Evolutionary conservation across 2,113 vertebrate genomes (phyloP), one percentile per base, ranked within the genome.

Genomic region (Coturnix japonica): DNA sequence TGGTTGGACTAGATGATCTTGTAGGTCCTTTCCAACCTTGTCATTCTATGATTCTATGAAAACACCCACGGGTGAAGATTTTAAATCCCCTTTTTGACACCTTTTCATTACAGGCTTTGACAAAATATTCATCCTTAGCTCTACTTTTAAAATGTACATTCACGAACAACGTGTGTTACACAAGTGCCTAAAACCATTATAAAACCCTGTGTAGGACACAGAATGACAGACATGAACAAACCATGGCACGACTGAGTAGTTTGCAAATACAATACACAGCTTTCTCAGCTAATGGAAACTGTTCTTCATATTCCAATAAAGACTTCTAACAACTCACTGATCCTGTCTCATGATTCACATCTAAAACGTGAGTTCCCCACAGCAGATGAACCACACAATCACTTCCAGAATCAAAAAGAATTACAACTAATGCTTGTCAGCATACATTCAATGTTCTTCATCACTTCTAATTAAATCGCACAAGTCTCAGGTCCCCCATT

Each of bases 321-420:
- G 69, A 71, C 13, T 83, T 53, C 65, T 25, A 85, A 51, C 19
- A 85, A 33, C 53, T 86, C 57, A 66, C 44, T 44, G 39, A 17
- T 74, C n/a, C 7, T 8, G 10, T 93, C 83, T 66, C 73, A 57
- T 22, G 46, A 90, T 72, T 90, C 82, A 67, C 7, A 1, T 64
- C 57, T 65, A 78, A 86, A 93, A 54, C 31, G 10, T 0, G 19
- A 79, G 37, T 44, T 83, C 47, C n/a, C 51, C 57, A 44, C 66
- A 87, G 18, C 47, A 86, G 15, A 77, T 81, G 79, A 90, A 83
- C 83, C 87, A 80, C 51, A 54, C 23, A 89, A 76, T 54, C 66
- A 39, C 30, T 83, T 83, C n/a, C 86, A 72, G 53, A 86, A 90
- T 71, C 31, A 71, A 76, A 86, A 91, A 64, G 23, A 84, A 89